phyloP scores from a whole-genome alignment of 2,888 invertebrate genomes.

The Latheticus oryzae region DNA sequence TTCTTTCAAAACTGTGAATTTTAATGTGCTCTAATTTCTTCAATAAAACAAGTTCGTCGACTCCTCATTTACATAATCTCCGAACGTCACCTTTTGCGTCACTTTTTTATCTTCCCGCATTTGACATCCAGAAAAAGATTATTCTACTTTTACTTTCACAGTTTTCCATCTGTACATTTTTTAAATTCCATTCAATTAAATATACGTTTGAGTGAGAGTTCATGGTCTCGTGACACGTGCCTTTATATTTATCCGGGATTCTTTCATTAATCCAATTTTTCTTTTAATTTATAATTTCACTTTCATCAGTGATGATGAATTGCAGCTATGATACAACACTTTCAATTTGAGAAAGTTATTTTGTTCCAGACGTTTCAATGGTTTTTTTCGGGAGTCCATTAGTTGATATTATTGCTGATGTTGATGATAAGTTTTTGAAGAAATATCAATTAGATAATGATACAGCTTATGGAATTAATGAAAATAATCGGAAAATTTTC shows the following conservation, averaged over 20 bases:
- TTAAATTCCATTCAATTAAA: constrained; percentile 20
- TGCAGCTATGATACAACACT: constrained; percentile 27
- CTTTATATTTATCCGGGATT: constrained; percentile 1
- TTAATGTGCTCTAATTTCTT: neutral
- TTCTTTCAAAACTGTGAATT: neutral
- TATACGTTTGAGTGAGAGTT: constrained; percentile 35
- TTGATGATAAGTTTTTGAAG: constrained; percentile 46
- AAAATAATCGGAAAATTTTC: constrained; percentile 41
- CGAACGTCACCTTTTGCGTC: constrained; percentile 1
- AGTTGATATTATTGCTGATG: constrained; percentile 47
- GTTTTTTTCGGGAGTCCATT: constrained; percentile 51
- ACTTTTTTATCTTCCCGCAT: constrained; percentile 1
- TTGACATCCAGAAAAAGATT: too few relatives aligned
- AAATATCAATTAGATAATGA: constrained; percentile 47
- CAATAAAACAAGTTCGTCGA: constrained; percentile 11
- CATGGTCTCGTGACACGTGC: constrained; percentile 21
- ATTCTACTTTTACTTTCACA: constrained; percentile 24
- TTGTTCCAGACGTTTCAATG: constrained; percentile 25
- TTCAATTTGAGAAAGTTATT: constrained; percentile 34
- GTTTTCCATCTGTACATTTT: constrained; percentile 17
- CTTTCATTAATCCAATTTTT: constrained; percentile 17
- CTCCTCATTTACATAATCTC: constrained; percentile 9
- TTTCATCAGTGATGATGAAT: constrained; percentile 33
- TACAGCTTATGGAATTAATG: constrained; percentile 39
- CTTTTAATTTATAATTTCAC: constrained; percentile 23